Conservation (phyloP, 2,113 vertebrate species). For the Oophaga pumilio region DNA sequence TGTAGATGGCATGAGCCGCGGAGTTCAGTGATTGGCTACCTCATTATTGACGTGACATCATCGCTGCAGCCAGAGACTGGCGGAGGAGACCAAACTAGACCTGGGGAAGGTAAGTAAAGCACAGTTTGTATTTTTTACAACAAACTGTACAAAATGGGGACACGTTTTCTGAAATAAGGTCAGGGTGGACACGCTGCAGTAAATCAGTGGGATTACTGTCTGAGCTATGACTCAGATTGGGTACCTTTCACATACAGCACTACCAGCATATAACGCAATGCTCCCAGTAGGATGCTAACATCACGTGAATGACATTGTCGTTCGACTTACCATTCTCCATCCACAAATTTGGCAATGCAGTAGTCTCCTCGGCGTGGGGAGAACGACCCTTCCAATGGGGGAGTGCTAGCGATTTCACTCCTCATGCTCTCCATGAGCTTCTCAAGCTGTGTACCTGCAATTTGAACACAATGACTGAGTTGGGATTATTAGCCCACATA, state of each 20-base stretch:
- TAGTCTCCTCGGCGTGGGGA: slow-evolving; percentile 85
- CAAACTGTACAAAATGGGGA: too few species aligned
- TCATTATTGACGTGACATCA: too few species aligned
- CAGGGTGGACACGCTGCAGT: neutral
- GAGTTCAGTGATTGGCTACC: too few species aligned
- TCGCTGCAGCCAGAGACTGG: too few species aligned
- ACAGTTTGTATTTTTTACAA: too few species aligned
- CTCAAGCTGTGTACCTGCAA: slow-evolving; percentile 87
- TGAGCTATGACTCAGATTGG: neutral
- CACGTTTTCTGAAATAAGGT: too few species aligned
- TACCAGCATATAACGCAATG: neutral
- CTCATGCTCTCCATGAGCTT: slow-evolving; percentile 97
- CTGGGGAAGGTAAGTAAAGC: too few species aligned
- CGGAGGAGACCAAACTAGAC: too few species aligned
- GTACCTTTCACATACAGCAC: neutral
- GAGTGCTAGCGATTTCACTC: slow-evolving; percentile 84
- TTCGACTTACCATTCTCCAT: slow-evolving; percentile 87
- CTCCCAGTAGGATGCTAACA: neutral
- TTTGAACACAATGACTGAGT: neutral
- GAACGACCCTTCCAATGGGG: slow-evolving; percentile 88
- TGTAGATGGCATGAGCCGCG: too few species aligned
- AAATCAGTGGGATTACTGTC: neutral
- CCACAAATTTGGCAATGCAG: slow-evolving; percentile 95
- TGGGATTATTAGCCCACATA: neutral
- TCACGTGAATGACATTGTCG: neutral